Conservation (phyloP, 2,888 invertebrate species). For the Trissolcus japonicus region DNA sequence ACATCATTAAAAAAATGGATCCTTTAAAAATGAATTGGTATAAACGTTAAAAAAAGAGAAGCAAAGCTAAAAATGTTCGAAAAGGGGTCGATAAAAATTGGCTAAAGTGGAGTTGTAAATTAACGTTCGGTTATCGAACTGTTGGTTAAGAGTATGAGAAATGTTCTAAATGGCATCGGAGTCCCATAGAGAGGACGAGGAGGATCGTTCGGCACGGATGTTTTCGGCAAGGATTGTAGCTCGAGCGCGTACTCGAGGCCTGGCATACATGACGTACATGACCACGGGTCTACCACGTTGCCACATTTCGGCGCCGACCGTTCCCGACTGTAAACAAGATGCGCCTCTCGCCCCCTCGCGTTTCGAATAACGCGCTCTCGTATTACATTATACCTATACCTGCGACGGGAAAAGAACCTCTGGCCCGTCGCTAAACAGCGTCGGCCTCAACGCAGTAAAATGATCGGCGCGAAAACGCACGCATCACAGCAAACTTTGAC, state of each 20-base stretch:
- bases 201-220: constrained; percentile 32
- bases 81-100: no score
- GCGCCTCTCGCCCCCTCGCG: constrained; percentile 45
- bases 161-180: constrained; percentile 32
- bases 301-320: constrained; percentile 47
- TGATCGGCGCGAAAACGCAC: constrained; percentile 33
- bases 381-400: constrained; percentile 47
- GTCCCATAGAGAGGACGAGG: constrained; percentile 16
- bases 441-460: constrained; percentile 33
- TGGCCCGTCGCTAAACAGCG: constrained; percentile 32
- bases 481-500: constrained; percentile 24
- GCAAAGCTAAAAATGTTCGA: no score
- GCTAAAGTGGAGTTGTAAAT: constrained; percentile 3
- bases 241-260: constrained; percentile 14
- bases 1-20: no score
- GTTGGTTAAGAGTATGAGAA: constrained; percentile 37
- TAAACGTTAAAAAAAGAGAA: no score
- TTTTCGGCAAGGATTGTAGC: constrained; percentile 46
- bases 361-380: constrained; percentile 50
- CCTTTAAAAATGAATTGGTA: no score
- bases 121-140: neutral
- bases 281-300: constrained; percentile 47
- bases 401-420: constrained; percentile 45
- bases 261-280: constrained; percentile 27
- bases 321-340: constrained; percentile 52